phyloP scores from a whole-genome alignment of 2,113 vertebrate genomes.

The Corythaeola cristata region DNA sequence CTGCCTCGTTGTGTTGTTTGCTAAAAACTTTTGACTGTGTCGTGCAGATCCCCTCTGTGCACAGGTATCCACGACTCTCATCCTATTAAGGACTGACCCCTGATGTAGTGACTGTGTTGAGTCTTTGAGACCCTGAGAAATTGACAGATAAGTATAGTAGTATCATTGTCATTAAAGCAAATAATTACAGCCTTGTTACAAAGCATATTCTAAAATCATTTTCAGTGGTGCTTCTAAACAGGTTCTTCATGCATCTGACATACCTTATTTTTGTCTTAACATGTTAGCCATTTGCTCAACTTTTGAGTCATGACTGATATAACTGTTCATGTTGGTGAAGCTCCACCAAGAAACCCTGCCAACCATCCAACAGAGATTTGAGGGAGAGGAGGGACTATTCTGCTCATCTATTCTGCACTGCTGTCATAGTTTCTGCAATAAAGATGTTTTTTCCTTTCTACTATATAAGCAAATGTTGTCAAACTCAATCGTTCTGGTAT shows the following conservation, averaged over 20 bases:
- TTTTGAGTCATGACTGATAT: background rate
- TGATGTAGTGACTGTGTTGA: background rate
- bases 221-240: background rate
- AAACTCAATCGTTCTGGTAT: background rate
- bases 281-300: background rate
- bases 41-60: background rate
- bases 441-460: background rate
- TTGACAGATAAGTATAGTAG: background rate
- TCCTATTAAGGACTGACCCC: background rate
- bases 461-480: background rate
- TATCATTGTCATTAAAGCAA: background rate
- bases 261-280: background rate
- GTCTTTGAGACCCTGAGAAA: background rate
- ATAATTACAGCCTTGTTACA: background rate
- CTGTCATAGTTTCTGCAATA: background rate
- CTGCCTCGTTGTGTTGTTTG: background rate
- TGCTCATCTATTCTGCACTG: background rate
- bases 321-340: background rate
- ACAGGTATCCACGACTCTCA: background rate
- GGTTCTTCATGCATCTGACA: background rate
- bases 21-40: background rate
- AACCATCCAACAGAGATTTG: background rate
- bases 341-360: background rate
- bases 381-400: background rate
- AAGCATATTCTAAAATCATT: background rate